Evolutionary conservation across 92 coral and sea anemone genomes (phyloP).

Genomic region (Heteractis magnifica): DNA sequence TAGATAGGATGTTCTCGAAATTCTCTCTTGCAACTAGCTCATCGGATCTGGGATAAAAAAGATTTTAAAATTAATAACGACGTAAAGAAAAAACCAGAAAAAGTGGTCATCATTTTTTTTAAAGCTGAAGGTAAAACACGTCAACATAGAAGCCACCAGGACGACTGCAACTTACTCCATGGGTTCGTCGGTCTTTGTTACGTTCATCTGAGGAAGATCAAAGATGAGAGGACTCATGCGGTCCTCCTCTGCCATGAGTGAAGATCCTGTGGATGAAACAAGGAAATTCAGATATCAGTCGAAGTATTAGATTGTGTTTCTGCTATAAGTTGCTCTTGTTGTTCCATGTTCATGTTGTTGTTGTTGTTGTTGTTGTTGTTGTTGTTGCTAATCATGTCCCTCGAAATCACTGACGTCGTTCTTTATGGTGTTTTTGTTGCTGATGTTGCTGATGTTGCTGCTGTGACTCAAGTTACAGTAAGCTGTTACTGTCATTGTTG

Average conservation of each 20-base stretch:
- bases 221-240: slow-evolving; percentile 24
- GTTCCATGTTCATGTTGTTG: background rate
- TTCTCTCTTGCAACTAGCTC: background rate
- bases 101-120: too few species aligned
- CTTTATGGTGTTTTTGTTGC: background rate
- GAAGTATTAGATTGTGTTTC: background rate
- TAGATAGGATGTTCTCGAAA: background rate
- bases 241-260: slow-evolving; percentile 18
- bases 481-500: too few species aligned
- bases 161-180: slow-evolving; percentile 11
- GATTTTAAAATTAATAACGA: background rate
- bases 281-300: background rate
- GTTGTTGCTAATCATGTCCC: too few species aligned
- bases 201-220: background rate
- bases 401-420: too few species aligned
- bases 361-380: background rate
- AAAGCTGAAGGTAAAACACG: too few species aligned
- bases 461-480: too few species aligned
- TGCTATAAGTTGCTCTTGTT: background rate
- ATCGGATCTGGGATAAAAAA: background rate
- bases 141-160: background rate
- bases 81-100: background rate
- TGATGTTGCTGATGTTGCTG: background rate
- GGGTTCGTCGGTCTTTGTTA: slow-evolving; percentile 9
- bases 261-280: background rate